Conservation (phyloP, 2,797 vertebrate genomes). For the Hafferia zeledoni region DNA sequence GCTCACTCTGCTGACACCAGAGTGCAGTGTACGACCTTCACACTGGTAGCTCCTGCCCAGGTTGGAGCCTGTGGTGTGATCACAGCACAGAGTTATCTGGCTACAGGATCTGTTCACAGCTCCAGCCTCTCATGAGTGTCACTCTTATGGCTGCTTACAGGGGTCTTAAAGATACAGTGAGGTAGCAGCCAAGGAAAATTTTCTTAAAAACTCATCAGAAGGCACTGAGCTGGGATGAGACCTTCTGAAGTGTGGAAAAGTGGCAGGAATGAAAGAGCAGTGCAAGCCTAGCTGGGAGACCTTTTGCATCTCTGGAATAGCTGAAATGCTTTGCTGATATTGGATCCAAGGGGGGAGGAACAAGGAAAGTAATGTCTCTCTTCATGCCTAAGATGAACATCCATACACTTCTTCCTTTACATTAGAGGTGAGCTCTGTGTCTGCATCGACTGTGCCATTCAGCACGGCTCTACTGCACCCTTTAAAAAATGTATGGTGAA, state of each 20-base stretch:
- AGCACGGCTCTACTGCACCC: not conserved
- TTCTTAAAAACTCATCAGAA: not conserved
- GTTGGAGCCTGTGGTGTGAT: not conserved
- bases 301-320: not conserved
- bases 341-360: not conserved
- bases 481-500: not conserved
- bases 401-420: not conserved
- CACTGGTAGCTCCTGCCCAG: not conserved
- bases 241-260: not conserved
- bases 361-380: not conserved
- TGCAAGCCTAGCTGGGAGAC: not conserved
- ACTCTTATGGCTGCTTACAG: fast-evolving
- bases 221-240: not conserved
- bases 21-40: conserved; percentile 52
- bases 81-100: not conserved
- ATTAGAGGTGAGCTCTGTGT: fast-evolving
- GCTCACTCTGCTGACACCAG: conserved; percentile 58
- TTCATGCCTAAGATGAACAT: not conserved
- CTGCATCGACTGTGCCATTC: not conserved
- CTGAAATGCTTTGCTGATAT: not conserved
- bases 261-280: not conserved
- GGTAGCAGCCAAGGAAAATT: not conserved
- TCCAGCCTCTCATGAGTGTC: not conserved
- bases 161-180: not conserved
- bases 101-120: not conserved